A percentile compares a stretch with the other conserved stretches of the same genome.
Evolutionary conservation across 37 sponge, comb jelly and placozoan genomes (phyloP).

Genomic region (Ianthella basta): DNA sequence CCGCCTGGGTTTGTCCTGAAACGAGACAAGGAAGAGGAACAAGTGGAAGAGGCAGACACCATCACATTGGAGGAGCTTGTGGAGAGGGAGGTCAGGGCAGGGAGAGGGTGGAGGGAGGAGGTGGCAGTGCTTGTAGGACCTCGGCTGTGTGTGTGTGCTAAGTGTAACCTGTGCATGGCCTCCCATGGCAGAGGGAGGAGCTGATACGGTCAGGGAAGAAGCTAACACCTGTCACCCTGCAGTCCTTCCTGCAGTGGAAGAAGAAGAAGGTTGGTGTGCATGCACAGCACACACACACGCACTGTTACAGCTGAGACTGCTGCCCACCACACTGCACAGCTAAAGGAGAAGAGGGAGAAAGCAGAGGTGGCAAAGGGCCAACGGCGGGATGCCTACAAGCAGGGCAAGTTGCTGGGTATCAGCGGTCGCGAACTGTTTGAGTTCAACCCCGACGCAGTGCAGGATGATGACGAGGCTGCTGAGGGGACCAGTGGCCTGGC

Average conservation of each 20-base stretch:
- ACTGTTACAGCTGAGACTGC: too few relatives aligned
- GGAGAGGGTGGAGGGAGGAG: not conserved
- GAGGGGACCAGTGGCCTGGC: constrained; percentile 25
- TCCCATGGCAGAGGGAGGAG: constrained; percentile 59
- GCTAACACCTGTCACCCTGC: constrained; percentile 82
- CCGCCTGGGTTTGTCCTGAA: constrained; percentile 98
- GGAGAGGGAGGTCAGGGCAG: constrained; percentile 81
- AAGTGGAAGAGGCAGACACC: constrained; percentile 54
- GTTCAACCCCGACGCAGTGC: constrained; percentile 91
- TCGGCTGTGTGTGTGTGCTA: constrained; percentile 1
- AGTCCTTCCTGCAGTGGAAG: constrained; percentile 90
- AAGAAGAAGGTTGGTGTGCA: constrained; percentile 65
- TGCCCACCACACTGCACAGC: not conserved
- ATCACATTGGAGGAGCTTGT: constrained; percentile 94
- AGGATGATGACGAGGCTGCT: constrained; percentile 70
- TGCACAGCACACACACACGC: too few relatives aligned
- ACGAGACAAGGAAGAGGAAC: constrained; percentile 70
- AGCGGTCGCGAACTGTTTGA: constrained; percentile 97
- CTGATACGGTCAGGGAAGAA: constrained; percentile 57
- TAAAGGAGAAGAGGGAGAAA: constrained; percentile 66
- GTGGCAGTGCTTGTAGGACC: too few relatives aligned
- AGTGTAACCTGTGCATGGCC: not conserved
- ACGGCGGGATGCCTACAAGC: constrained; percentile 88
- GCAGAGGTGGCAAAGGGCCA: constrained; percentile 51
- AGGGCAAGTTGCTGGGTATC: constrained; percentile 81